Base-by-base conservation (phyloP, 2,113 vertebrate species). In the Globicephala melas region DNA sequence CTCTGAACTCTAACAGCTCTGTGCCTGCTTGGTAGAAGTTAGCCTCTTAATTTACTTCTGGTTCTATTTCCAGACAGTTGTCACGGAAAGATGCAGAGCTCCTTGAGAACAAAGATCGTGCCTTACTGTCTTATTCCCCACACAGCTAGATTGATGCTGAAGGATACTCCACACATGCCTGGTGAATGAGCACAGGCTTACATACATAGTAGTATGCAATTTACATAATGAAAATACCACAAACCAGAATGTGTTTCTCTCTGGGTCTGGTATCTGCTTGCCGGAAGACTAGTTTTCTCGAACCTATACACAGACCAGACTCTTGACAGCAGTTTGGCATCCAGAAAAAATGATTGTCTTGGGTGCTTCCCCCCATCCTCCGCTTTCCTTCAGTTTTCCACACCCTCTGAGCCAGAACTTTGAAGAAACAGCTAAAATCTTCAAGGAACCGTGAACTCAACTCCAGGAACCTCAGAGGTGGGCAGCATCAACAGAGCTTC, bases 381-480 rank as follows among this genome's bases (percentile, higher is more conserved):
- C 20, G 5, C 2, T 26, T 13, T 21, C 55, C 26, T 89, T 84
- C 36, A 82, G 50, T 77, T 88, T 71, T 84, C 53, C 53, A 15
- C 5, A 89, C 1, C 81, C 26, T n/a, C 83, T 63, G 20, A 97
- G 96, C 95, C 62, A 76, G 50, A 85, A 74, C 2, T 2, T 26
- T 96, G 15, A 17, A 97, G 77, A 97, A 93, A 87, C 55, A 94
- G 79, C 55, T 83, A 63, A 96, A 93, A 50, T 94, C 73, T 93
- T 96, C 41, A 62, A 93, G 77, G 53, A 91, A 74, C 58, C 73
- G 21, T 83, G 21, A 44, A 79, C 21, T 87, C 76, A 14, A 95
- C 92, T 88, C 67, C 67, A 90, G 97, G 89, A 98, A 95, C 80
- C 94, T 74, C 44, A 71, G 82, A 97, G 53, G 65, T 95, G 95